phyloP scores from a whole-genome alignment of 2,113 vertebrate species.

The Colossoma macropomum region DNA sequence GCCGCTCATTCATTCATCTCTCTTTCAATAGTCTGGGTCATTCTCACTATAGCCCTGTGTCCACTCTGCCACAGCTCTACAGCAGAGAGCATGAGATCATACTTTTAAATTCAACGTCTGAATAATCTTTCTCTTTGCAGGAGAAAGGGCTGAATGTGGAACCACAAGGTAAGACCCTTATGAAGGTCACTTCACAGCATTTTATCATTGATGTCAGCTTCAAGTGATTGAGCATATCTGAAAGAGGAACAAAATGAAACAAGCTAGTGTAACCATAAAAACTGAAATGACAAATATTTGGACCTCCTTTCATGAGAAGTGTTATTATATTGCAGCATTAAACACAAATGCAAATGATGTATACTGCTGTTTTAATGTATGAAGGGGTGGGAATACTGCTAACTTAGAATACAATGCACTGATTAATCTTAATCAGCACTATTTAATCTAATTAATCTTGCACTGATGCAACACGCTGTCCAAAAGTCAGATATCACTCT shows the following conservation, averaged over 20 bases:
- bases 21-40: conserved; percentile 63
- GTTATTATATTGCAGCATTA: not conserved
- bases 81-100: conserved; percentile 47
- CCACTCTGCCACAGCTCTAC: conserved; percentile 40
- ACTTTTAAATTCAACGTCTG: conserved; percentile 51
- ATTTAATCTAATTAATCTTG: too few species aligned
- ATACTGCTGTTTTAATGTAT: not conserved
- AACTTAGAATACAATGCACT: not conserved
- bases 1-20: conserved; percentile 65
- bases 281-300: not conserved
- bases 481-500: too few species aligned
- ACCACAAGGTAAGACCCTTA: conserved; percentile 90
- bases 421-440: too few species aligned
- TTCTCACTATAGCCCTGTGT: conserved; percentile 56
- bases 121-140: conserved; percentile 71
- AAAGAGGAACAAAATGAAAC: not conserved
- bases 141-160: conserved; percentile 94
- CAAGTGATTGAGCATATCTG: not conserved
- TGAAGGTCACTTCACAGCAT: not conserved
- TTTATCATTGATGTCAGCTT: not conserved
- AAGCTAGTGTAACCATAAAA: not conserved
- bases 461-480: too few species aligned
- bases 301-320: not conserved
- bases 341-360: too few species aligned
- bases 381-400: not conserved